Evolutionary conservation across 1,140 invertebrate species (phyloP), one percentile per base, ranked within the genome.

Genomic region (Aphelinus atriplicis): DNA sequence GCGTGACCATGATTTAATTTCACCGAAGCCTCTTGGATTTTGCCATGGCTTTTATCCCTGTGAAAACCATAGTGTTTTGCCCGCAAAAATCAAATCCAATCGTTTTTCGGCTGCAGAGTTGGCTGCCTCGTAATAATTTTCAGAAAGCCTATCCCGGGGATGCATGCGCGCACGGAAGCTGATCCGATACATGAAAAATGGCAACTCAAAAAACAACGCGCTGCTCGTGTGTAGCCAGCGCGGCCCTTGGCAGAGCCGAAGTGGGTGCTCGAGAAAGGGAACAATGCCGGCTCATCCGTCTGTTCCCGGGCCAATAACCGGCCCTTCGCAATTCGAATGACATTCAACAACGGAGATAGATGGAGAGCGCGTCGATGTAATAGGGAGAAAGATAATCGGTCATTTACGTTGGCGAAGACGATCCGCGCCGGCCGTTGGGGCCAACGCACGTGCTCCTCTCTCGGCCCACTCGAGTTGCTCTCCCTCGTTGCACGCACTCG

Each of bases 401-500:
- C 67, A 51, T 65, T 75, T 75, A 60, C 26, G 51, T 75, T n/a
- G 43, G 46, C 43, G 43, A 61, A 56, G 7, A 10, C 64, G 62
- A 64, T 26, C 7, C 4, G 42, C 1, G 45, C 10, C 10, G 51
- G 2, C 6, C 45, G 45, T 26, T 1, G 55, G 42, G 43, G n/a
- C 55, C 26, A 56, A 63, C 48, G 55, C 67, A 58, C 73, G 66
- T 70, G 66, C 50, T 53, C 7, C 26, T 46, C 3, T 3, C 51
- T 1, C 64, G 46, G 26, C 26, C 26, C 26, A 26, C 26, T 26
- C 26, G 26, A 26, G 26, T 26, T 26, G 26, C 26, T 26, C 26
- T 26, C 26, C 26, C 26, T 26, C 26, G 26, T 26, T 26, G 26
- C 26, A 26, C 26, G 26, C 86, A 84, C 81, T 81, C 80, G 77